Conservation (phyloP, 2,797 vertebrate species). For the Decapterus maruadsi region DNA sequence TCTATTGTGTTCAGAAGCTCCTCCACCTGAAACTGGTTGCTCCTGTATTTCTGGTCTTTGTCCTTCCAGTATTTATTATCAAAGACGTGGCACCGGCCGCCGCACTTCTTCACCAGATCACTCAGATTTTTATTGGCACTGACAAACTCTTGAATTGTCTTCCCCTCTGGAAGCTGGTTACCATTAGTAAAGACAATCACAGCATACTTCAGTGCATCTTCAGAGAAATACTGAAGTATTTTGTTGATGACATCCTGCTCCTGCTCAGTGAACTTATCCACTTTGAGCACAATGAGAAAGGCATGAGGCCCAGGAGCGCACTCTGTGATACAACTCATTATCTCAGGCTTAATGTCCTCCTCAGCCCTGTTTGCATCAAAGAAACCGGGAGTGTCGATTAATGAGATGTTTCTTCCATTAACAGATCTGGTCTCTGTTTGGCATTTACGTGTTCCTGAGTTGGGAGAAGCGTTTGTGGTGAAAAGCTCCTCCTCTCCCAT, state of each 20-base stretch:
- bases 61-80: constrained; percentile 62
- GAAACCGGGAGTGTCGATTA: constrained; percentile 73
- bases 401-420: constrained; percentile 35
- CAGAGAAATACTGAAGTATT: constrained; percentile 59
- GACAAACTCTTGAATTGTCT: constrained; percentile 56
- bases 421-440: constrained; percentile 40
- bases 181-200: constrained; percentile 75
- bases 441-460: constrained; percentile 45
- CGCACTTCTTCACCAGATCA: constrained; percentile 60
- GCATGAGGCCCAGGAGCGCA: constrained; percentile 71
- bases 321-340: constrained; percentile 62
- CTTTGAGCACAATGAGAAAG: constrained; percentile 78
- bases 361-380: constrained; percentile 41
- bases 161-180: constrained; percentile 24
- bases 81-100: constrained; percentile 58
- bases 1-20: constrained; percentile 63
- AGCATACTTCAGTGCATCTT: constrained; percentile 58
- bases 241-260: constrained; percentile 58
- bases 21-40: constrained; percentile 55
- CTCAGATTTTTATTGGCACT: constrained; percentile 30
- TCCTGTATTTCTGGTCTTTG: constrained; percentile 43
- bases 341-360: constrained; percentile 41
- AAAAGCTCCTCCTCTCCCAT: constrained; percentile 44
- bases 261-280: constrained; percentile 69
- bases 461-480: background rate